Percentiles rank a stretch among this genome's conserved stretches.
Conservation (phyloP, 1,140 invertebrate species). For the Apis cerana region DNA sequence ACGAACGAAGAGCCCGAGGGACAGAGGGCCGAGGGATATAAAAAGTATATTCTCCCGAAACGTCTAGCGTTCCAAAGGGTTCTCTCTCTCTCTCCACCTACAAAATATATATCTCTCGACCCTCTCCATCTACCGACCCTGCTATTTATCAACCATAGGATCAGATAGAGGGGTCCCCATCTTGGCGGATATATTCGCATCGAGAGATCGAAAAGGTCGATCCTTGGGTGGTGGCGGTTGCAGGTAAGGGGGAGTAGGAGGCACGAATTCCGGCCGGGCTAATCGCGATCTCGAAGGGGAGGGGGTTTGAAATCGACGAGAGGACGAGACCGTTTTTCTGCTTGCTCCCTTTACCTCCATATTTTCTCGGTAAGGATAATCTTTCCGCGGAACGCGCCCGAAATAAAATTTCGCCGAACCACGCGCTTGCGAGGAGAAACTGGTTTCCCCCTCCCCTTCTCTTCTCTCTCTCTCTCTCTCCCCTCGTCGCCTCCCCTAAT, state of each 20-base stretch:
- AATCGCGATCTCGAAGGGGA: neutral
- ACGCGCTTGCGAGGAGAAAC: slow-evolving; percentile 48
- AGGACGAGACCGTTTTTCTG: slow-evolving; percentile 44
- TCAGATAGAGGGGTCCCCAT: neutral
- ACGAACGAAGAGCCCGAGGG: no score
- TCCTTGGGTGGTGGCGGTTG: neutral
- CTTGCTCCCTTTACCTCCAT: slow-evolving; percentile 51
- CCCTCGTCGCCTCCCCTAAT: slow-evolving; percentile 38
- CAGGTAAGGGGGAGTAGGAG: neutral
- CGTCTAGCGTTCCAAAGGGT: no score
- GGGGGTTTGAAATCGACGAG: neutral
- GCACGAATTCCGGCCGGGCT: neutral
- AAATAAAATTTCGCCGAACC: slow-evolving; percentile 65
- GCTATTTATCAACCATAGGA: slow-evolving; percentile 8
- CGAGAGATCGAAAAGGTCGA: neutral
- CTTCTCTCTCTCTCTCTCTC: slow-evolving; percentile 8
- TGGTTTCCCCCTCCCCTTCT: slow-evolving; percentile 15
- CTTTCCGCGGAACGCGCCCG: slow-evolving; percentile 58
- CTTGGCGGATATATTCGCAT: neutral
- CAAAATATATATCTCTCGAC: neutral
- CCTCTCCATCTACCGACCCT: neutral
- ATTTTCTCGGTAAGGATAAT: slow-evolving; percentile 66
- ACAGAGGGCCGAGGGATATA: no score
- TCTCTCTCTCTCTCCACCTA: no score
- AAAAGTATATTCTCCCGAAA: no score